These are phyloP conservation scores for Apoda limacodes DNA, from an alignment of 2,888 invertebrate genomes.

Conservation along the genomic window DNA sequence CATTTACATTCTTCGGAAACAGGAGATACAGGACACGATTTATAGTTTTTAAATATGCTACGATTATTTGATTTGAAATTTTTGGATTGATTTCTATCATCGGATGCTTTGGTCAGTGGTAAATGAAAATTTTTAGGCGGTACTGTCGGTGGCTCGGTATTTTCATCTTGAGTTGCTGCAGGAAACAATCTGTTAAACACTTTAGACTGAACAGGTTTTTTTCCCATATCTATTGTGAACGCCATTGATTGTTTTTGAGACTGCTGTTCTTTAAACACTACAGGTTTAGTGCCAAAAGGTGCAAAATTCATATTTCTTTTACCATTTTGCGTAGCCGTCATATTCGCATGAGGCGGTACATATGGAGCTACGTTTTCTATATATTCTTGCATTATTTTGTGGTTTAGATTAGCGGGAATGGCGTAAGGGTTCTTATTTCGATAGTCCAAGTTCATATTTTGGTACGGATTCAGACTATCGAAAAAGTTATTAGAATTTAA, in stretches of 20 bases:
- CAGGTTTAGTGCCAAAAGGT: constrained; percentile 34
- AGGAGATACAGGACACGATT: constrained; percentile 85
- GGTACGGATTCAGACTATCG: constrained; percentile 54
- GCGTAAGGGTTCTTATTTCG: constrained; percentile 63
- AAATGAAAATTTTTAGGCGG: constrained; percentile 51
- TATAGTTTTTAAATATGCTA: constrained; percentile 75
- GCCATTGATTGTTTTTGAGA: constrained; percentile 36
- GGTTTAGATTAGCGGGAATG: constrained; percentile 61
- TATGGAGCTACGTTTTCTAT: constrained; percentile 40
- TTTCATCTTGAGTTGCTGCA: constrained; percentile 27
- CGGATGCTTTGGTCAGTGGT: constrained; percentile 43
- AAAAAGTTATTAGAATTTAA: constrained; percentile 54
- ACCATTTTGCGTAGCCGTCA: constrained; percentile 25
- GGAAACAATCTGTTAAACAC: constrained; percentile 59
- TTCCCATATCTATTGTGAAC: constrained; percentile 47
- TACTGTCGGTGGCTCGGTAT: constrained; percentile 34
- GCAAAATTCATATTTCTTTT: constrained; percentile 32
- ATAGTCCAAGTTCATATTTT: constrained; percentile 40
- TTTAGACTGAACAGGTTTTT: constrained; percentile 44
- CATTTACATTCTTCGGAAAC: constrained; percentile 83
- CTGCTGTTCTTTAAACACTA: constrained; percentile 47
- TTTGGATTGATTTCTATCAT: constrained; percentile 44
- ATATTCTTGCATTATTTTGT: constrained; percentile 49
- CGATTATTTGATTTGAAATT: constrained; percentile 45
- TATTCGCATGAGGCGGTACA: constrained; percentile 56